phyloP scores from a whole-genome alignment of 2,113 vertebrate species.

The Poeciliopsis turrubarensis region DNA sequence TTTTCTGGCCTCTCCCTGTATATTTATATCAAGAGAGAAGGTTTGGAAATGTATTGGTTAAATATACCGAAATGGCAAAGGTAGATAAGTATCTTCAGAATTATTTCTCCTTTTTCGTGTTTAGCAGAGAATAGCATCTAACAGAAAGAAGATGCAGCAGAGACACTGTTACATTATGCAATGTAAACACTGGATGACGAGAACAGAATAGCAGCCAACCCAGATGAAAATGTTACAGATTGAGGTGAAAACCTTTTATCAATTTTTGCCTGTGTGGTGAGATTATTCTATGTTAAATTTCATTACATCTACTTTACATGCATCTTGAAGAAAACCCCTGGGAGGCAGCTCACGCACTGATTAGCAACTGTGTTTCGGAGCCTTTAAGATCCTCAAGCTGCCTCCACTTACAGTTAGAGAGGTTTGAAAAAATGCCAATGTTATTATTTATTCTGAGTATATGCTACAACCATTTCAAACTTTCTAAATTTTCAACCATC shows the following conservation, averaged over 20 bases:
- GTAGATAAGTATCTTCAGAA: too few relatives aligned
- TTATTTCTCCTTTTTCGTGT: too few relatives aligned
- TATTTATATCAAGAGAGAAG: not conserved
- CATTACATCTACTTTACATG: slow-evolving; percentile 10
- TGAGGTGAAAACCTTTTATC: slow-evolving; percentile 1
- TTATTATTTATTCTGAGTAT: slow-evolving; percentile 15
- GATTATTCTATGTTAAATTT: slow-evolving; percentile 2
- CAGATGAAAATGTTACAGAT: slow-evolving; percentile 9
- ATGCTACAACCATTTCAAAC: slow-evolving; percentile 4
- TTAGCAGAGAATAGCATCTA: not conserved
- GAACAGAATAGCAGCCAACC: not conserved
- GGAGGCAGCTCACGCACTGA: slow-evolving; percentile 18
- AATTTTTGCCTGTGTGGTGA: not conserved
- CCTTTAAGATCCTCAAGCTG: slow-evolving; percentile 34
- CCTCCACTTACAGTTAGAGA: slow-evolving; percentile 33
- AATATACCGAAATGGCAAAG: not conserved
- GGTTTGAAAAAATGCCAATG: not conserved
- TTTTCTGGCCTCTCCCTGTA: not conserved
- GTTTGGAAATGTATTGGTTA: not conserved
- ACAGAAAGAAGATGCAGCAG: not conserved
- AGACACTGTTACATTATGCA: not conserved
- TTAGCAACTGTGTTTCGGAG: slow-evolving; percentile 21
- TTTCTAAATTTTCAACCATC: not conserved
- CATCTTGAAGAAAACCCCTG: slow-evolving; percentile 17
- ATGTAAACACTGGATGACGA: not conserved